Conservation (phyloP, 1,140 invertebrate species). For the Holcopasites calliopsidis region DNA sequence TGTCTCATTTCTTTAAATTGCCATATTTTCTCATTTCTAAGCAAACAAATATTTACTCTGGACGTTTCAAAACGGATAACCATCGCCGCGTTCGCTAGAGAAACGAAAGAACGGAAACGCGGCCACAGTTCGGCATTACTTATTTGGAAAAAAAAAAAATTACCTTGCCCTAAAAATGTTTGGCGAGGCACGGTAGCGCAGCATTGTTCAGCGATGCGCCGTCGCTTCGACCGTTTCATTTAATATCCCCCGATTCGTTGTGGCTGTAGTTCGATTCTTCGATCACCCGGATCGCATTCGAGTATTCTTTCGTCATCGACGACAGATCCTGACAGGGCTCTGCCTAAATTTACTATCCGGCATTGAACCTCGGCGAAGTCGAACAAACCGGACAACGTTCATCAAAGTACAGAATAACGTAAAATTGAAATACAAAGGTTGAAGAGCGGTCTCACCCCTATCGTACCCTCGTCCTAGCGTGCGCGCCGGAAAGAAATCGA, state of each 20-base stretch:
- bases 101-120: constrained; percentile 16
- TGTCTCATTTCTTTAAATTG: background rate
- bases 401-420: too few relatives aligned
- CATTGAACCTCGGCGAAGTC: too few relatives aligned
- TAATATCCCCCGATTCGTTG: background rate
- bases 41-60: background rate
- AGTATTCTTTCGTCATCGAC: background rate
- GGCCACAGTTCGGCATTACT: constrained; percentile 5
- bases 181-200: background rate
- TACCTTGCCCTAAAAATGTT: constrained; percentile 5
- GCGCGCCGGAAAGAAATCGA: background rate
- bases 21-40: too few relatives aligned
- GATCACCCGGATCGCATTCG: background rate
- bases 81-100: too few relatives aligned
- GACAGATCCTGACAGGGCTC: background rate
- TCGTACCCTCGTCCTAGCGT: too few relatives aligned
- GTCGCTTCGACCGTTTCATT: constrained; percentile 3
- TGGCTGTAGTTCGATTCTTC: background rate
- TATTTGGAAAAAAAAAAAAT: background rate
- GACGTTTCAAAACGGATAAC: too few relatives aligned
- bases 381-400: too few relatives aligned
- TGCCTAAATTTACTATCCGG: too few relatives aligned
- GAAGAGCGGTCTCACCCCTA: too few relatives aligned
- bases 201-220: background rate
- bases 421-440: too few relatives aligned